Conservation (phyloP, 2,797 vertebrate genomes). For the Acrocephalus scirpaceus region DNA sequence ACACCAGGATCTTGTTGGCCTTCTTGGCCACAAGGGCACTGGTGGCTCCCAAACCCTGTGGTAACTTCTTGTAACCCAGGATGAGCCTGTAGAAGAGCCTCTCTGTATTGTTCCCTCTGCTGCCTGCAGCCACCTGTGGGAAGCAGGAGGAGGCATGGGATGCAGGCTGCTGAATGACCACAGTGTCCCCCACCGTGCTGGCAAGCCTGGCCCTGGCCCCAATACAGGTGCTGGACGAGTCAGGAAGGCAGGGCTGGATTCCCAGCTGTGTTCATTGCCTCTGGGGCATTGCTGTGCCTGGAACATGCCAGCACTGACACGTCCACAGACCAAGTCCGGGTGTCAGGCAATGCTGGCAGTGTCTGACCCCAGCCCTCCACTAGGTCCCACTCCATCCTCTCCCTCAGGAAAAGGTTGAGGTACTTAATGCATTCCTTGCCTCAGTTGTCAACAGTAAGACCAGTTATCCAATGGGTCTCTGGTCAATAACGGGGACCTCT, state of each 20-base stretch:
- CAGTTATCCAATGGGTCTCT: background rate
- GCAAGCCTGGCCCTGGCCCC: no score
- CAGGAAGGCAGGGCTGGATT: background rate
- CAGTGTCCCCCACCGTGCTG: accelerated
- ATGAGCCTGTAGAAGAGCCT: background rate
- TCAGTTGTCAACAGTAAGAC: background rate
- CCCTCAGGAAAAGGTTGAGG: background rate
- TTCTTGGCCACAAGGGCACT: background rate
- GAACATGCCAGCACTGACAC: accelerated
- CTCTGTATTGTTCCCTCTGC: background rate
- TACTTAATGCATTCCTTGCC: background rate
- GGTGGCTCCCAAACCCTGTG: accelerated
- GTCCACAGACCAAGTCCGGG: accelerated
- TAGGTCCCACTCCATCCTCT: background rate
- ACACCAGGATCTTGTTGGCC: background rate
- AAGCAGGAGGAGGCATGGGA: background rate
- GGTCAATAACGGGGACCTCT: accelerated
- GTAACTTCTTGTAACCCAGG: background rate
- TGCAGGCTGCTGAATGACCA: accelerated
- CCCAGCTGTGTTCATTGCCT: background rate
- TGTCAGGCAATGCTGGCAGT: no score
- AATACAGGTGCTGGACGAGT: background rate
- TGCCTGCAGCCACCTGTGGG: background rate
- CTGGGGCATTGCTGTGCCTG: background rate
- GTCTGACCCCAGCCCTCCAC: background rate